Evolutionary conservation across 2,888 invertebrate species (phyloP), one percentile per base, ranked within the genome.

Genomic region (Platynereis dumerilii): DNA sequence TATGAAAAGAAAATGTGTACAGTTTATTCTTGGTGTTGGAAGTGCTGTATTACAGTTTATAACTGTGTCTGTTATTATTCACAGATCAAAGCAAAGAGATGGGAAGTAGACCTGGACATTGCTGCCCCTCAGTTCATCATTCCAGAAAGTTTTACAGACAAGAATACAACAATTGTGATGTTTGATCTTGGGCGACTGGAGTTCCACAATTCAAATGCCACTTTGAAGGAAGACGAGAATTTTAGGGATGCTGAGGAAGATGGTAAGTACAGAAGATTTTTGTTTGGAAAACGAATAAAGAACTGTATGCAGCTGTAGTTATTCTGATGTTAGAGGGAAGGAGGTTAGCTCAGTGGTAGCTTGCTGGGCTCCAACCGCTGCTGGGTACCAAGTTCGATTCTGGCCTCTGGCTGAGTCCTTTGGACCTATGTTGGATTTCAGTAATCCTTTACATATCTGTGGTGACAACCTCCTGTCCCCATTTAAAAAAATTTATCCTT

Each of bases 111-210:
- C 79, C 87, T 96, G 73, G 94, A 96, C 83, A 92, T 97, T 71
- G 92, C 92, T 2, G 96, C 96, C 1, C 96, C 96, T 0, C 94
- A 95, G 83, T 92, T 97, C 71, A 89, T 96, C 75, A 88, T 96
- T 70, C 92, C 94, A 48, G 94, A 95, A 72, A 80, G 79, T 64
- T 82, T 85, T 61, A 68, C 72, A 1, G 81, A 83, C 64, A 69
- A 74, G 20, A 80, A 82, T 61, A 80, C 84, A 0, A 76, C 76
- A 2, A 72, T 83, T 67, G 83, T 95, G 59, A 91, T 96, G 56
- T 89, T 94, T 61, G 96, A 96, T 87, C 92, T 97, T 81, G 97
- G 97, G 17, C 89, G 92, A 70, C 88, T 97, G 71, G 90, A 91
- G 73, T 86, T 91, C 66, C 72, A 76, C 55, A 80, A 77, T 65